Base-by-base conservation (phyloP, 2,797 vertebrate species). In the Sphenopsis melanotis region DNA sequence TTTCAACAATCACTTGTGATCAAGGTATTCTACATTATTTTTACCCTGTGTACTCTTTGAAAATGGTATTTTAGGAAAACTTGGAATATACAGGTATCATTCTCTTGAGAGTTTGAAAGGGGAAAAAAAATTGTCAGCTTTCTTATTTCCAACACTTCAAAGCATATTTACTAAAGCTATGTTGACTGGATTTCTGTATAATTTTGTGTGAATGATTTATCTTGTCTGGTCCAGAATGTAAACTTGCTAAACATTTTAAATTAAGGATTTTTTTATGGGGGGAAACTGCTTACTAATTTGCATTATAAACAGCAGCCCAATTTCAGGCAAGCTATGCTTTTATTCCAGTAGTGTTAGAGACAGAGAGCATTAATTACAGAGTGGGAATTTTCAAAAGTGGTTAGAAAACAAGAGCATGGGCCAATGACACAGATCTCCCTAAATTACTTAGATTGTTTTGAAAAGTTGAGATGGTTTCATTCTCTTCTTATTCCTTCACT, bases 141-240 rank as follows among this genome's bases (percentile, higher is more conserved):
- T 91, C 72, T 86, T 19, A 74, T 90, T 94, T 94, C n/a, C 0
- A 11, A 20, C 29, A 88, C 79, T 93, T 94, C 95, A 96, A 95
- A 95, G 91, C 8, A 1, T 71, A 71, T 81, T 93, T 94, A n/a
- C 49, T 68, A 32, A 93, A 90, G 79, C 69, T 57, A 55, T 29
- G 39, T 91, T 77, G 69, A 65, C 89, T 95, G 65, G 7, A 61
- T 96, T 95, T 93, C 57, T 47, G 47, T 89, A 55, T 90, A 91
- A 92, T 92, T 94, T 95, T 91, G 37, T 77, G 64, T 57, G 79
- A 91, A 66, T 90, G 69, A 91, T 91, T 96, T 95, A 90, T 91
- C 91, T 95, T 89, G 68, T 91, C 69, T 91, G 61, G 79, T 89
- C 79, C 94, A 96, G 95, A 91, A 94, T 75, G 46, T 68, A 89